Evolutionary conservation across 2,797 vertebrate genomes (phyloP).

Genomic region (Gadopsis bispinosus): DNA sequence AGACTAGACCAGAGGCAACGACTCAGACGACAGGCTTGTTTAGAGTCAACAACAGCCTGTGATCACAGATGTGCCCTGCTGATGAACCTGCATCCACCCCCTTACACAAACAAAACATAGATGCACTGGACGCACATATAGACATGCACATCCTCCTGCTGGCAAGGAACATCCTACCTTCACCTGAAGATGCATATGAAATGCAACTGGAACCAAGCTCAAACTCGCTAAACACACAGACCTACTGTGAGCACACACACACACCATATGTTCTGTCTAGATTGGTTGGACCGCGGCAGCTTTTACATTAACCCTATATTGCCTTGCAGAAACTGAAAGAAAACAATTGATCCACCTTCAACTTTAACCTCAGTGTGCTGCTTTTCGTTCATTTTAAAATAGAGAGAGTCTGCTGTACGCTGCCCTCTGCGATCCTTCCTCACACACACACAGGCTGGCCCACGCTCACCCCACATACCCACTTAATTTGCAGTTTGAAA

Average conservation of each 20-base stretch:
- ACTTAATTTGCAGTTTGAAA: constrained; percentile 54
- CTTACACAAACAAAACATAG: constrained; percentile 36
- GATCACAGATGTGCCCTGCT: constrained; percentile 68
- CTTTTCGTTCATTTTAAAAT: constrained; percentile 12
- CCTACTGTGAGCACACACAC: constrained; percentile 12
- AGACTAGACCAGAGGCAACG: constrained; percentile 2
- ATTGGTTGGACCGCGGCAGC: not conserved
- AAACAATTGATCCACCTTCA: constrained; percentile 4
- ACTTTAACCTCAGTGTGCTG: not conserved
- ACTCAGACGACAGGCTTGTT: constrained; percentile 47
- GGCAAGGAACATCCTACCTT: not conserved
- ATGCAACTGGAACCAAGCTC: constrained; percentile 25
- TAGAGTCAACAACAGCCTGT: constrained; percentile 63
- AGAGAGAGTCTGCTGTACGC: not conserved
- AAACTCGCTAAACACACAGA: not conserved
- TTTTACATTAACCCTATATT: constrained; percentile 3
- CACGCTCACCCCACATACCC: constrained; percentile 12
- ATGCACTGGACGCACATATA: constrained; percentile 1
- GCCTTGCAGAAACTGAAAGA: constrained; percentile 1
- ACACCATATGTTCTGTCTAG: constrained; percentile 32
- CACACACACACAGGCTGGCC: not conserved
- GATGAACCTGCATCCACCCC: constrained; percentile 47
- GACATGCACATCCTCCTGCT: constrained; percentile 9
- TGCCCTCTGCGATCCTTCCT: not conserved
- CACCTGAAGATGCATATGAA: constrained; percentile 35